phyloP scores from a whole-genome alignment of 1,140 invertebrate genomes.

The Solenopsis fugax region DNA sequence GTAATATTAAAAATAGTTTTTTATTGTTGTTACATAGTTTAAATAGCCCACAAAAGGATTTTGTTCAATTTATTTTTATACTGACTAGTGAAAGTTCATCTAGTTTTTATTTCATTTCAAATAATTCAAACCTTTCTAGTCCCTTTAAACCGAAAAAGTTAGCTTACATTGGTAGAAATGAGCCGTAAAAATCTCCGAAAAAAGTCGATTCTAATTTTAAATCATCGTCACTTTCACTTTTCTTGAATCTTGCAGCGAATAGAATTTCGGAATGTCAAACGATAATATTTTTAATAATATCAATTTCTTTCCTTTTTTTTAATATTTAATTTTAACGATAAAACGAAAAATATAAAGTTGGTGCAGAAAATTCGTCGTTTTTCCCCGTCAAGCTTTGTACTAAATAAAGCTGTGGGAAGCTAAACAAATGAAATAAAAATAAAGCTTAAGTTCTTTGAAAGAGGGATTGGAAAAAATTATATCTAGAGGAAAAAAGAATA shows the following conservation, averaged over 20 bases:
- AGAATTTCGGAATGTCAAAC: neutral
- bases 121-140: no score
- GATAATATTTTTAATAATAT: neutral
- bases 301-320: neutral
- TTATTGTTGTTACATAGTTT: no score
- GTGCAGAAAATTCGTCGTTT: neutral
- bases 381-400: neutral
- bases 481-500: neutral
- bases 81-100: no score
- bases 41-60: no score
- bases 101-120: no score
- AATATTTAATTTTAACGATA: neutral
- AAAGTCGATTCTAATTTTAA: neutral
- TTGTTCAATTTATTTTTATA: no score
- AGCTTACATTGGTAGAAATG: no score
- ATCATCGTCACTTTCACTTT: neutral
- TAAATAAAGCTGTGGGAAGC: neutral
- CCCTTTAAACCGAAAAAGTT: no score
- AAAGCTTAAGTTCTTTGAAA: neutral
- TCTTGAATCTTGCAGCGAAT: neutral
- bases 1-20: no score
- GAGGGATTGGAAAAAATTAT: neutral
- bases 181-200: no score
- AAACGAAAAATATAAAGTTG: neutral
- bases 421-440: conserved; percentile 27